Evolutionary conservation across 2,113 vertebrate genomes (phyloP).

Genomic region (Ciconia maguari): DNA sequence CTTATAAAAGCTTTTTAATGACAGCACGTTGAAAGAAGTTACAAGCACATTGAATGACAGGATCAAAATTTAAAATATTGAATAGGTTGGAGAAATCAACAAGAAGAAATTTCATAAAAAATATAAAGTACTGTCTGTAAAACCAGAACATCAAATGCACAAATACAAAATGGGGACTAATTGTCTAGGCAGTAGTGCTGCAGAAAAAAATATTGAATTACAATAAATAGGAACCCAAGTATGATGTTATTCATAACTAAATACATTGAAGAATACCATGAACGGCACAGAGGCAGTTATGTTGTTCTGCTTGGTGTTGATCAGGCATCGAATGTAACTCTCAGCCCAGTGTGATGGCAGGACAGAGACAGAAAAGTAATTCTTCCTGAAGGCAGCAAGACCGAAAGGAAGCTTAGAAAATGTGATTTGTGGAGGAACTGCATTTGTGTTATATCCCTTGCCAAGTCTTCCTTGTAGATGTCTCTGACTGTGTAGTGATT

Average conservation of each 20-base stretch:
- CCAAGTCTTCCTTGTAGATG: neutral
- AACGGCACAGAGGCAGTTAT: neutral
- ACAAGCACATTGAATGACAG: neutral
- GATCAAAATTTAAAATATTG: neutral
- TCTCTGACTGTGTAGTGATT: neutral
- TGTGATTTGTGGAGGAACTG: neutral
- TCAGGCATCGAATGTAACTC: neutral
- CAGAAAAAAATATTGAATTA: neutral
- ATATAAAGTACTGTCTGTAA: neutral
- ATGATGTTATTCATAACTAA: neutral
- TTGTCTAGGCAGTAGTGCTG: neutral
- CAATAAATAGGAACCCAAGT: neutral
- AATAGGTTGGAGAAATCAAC: neutral
- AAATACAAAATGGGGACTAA: neutral
- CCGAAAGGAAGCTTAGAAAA: neutral
- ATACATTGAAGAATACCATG: neutral
- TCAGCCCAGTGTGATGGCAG: neutral
- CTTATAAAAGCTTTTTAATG: neutral
- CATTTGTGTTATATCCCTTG: neutral
- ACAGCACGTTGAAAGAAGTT: neutral
- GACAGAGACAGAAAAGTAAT: neutral
- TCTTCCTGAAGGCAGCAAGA: neutral
- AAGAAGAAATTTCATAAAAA: neutral
- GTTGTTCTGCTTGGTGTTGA: neutral
- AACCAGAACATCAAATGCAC: neutral